Evolutionary conservation across 2,113 vertebrate genomes (phyloP).

Genomic region (Calonectris borealis): DNA sequence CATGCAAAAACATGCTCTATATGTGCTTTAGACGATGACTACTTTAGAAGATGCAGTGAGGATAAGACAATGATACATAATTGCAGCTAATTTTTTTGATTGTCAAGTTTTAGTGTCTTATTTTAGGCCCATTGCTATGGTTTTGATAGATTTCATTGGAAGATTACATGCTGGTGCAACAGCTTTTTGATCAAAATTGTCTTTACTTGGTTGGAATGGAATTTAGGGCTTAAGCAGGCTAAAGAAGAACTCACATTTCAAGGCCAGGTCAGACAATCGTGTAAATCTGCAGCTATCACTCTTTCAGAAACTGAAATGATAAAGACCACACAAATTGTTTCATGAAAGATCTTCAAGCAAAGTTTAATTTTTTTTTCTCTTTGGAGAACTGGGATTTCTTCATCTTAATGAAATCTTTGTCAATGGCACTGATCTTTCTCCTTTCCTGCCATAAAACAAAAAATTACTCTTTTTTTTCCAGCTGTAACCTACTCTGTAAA

Average conservation of each 20-base stretch:
- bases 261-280: not conserved
- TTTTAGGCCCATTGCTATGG: not conserved
- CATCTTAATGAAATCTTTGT: not conserved
- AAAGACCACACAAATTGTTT: not conserved
- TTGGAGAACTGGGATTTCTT: not conserved
- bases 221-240: not conserved
- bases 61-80: not conserved
- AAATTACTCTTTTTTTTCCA: not conserved
- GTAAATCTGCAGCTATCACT: not conserved
- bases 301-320: not conserved
- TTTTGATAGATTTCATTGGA: conserved; percentile 1
- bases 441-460: not conserved
- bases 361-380: not conserved
- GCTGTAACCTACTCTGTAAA: not conserved
- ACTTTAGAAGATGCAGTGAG: not conserved
- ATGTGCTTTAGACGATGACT: not conserved
- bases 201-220: not conserved
- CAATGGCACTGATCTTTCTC: not conserved
- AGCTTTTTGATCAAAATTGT: not conserved
- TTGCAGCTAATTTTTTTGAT: not conserved
- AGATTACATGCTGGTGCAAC: not conserved
- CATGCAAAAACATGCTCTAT: not conserved
- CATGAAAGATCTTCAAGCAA: not conserved
- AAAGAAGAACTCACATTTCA: not conserved
- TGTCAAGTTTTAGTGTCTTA: not conserved